Evolutionary conservation across 2,797 vertebrate genomes (phyloP).

Genomic region (Lacerta bilineata): DNA sequence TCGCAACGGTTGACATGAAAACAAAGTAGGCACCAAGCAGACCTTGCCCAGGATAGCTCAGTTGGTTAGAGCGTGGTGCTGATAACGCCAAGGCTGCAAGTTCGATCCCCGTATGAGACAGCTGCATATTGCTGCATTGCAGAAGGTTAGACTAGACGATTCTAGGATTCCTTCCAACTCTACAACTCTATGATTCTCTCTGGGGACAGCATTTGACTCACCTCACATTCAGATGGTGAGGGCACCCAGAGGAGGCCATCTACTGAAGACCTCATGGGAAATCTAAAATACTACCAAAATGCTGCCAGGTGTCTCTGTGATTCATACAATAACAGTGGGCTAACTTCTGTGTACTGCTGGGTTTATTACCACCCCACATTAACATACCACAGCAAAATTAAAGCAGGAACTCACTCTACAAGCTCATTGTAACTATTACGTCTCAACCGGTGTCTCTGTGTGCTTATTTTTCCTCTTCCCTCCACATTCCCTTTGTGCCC

Average conservation of each 20-base stretch:
- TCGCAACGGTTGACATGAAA: neutral
- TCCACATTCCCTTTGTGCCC: neutral
- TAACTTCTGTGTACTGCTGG: neutral
- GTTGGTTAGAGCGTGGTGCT: too few relatives aligned
- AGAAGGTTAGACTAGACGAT: too few relatives aligned
- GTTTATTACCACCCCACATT: neutral
- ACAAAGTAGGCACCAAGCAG: neutral
- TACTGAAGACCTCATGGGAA: neutral
- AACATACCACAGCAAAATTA: neutral
- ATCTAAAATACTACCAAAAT: neutral
- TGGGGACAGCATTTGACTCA: neutral
- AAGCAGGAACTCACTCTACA: neutral
- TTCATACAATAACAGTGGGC: neutral
- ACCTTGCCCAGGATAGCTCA: too few relatives aligned
- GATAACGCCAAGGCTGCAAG: too few relatives aligned
- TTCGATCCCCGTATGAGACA: too few relatives aligned
- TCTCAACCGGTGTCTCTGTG: too few relatives aligned
- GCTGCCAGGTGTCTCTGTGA: neutral
- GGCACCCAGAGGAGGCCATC: neutral
- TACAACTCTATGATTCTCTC: neutral
- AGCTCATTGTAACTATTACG: neutral
- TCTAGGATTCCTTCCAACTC: too few relatives aligned
- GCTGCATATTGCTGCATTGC: too few relatives aligned
- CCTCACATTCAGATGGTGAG: neutral
- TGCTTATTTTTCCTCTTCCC: neutral